phyloP scores from a whole-genome alignment of 1,140 invertebrate species.

The Psix sp. region DNA sequence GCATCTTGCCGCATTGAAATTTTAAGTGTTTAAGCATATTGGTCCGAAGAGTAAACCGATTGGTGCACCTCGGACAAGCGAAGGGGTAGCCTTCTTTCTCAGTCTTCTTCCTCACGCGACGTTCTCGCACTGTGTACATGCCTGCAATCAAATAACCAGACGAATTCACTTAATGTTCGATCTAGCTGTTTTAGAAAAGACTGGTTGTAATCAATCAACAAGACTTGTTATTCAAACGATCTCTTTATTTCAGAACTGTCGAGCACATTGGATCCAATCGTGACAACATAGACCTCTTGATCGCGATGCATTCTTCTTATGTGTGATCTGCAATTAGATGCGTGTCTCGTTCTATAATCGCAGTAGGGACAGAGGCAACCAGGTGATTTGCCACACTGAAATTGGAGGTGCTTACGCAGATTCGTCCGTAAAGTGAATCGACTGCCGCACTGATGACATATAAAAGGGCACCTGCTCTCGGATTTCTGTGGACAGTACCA shows the following conservation, averaged over 20 bases:
- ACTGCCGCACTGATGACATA: constrained; percentile 33
- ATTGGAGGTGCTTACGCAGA: constrained; percentile 32
- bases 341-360: constrained; percentile 76
- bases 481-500: not conserved
- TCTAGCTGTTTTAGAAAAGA: no score
- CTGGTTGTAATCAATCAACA: no score
- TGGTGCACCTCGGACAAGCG: constrained; percentile 48
- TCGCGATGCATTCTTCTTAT: constrained; percentile 64
- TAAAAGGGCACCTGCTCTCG: not conserved
- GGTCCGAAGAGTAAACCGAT: constrained; percentile 47
- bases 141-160: constrained; percentile 36
- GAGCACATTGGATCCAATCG: constrained; percentile 27
- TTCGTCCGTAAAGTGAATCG: constrained; percentile 29
- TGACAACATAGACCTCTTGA: constrained; percentile 52
- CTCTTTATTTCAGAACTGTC: no score
- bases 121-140: not conserved
- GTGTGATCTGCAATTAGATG: constrained; percentile 78
- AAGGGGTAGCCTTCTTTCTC: constrained; percentile 30
- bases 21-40: constrained; percentile 60
- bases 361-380: constrained; percentile 80
- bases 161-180: not conserved
- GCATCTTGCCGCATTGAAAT: constrained; percentile 66
- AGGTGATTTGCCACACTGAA: constrained; percentile 69
- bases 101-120: constrained; percentile 19
- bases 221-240: no score